Evolutionary conservation across 2,113 vertebrate genomes (phyloP), one percentile per base, ranked within the genome.

Genomic region (Pipra filicauda): DNA sequence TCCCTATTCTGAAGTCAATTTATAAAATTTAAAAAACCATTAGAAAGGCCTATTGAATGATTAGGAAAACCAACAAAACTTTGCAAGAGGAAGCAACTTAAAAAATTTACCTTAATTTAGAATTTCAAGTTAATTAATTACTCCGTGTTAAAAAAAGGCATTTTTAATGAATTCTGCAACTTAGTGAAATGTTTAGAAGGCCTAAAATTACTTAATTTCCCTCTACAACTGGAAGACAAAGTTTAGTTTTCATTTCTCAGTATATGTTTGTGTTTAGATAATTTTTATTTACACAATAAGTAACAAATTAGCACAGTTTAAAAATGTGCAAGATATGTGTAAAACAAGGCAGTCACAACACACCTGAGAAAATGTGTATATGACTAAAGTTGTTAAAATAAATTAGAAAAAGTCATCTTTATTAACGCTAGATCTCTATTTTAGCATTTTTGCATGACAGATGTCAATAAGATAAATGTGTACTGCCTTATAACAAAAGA

Each of bases 381-480:
- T 48, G 13, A 30, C 3, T 58, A 54, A 85, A 30, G 5, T 11
- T 7, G 3, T 28, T 59, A 65, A 91, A 77, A 46, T 21, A 21
- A 33, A 1, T 74, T 46, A 75, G 19, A 70, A 91, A 58, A 67
- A 41, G 2, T 23, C 7, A 59, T 17, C 4, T 48, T 48, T 26
- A 35, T 74, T 64, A 35, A 46, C 55, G 13, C 2, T 28, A 23
- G 1, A 6, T 82, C 55, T 80, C 79, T 64, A 57, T n/a, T 83
- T 96, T 59, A 84, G 8, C n/a, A 85, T 62, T 85, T 93, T 96
- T 96, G 35, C 46, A 37, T 37, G 23, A 59, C 9, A 91, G 46
- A 31, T 70, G 28, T n/a, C n/a, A 39, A 3, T n/a, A 71, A 54
- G 15, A 85, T 95, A 93, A 95, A 90, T 52, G 46, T 12, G 62